Evolutionary conservation across 2,888 invertebrate species (phyloP), one percentile per base, ranked within the genome.

Genomic region (Hedychridium roseum): DNA sequence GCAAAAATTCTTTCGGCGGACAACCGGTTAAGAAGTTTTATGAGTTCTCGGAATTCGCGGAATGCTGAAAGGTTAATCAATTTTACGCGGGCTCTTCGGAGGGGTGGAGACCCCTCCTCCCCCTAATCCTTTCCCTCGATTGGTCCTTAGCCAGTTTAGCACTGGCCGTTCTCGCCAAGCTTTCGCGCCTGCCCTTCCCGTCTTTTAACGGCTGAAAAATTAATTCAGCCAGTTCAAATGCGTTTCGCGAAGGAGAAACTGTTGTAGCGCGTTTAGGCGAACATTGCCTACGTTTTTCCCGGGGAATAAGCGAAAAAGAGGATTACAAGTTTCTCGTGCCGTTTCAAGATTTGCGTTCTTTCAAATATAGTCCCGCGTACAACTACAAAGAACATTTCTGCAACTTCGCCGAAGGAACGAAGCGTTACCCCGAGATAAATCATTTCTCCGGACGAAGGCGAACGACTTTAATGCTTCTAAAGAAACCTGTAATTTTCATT

Each of bases 41-140:
- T 61, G 60, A 69, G 61, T 60, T 60, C 30, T 28, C 37, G 49
- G 48, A 50, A 53, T 62, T 53, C 39, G 31, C 27, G 52, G 54
- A 64, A 61, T 56, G 54, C 42, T 44, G 63, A 60, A 59, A 60
- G 61, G 64, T 68, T 66, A 65, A 66, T 73, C 69, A 71, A 63
- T 70, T 68, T 64, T 54, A 46, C 59, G 53, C 51, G 44, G 3
- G 12, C 11, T 18, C 39, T 18, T 30, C 39, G 57, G 47, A 23
- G 16, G 21, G 20, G 31, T 23, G 28, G 28, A 46, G 15, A n/a
- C 16, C 18, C 32, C 16, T 6, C 14, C 17, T 16, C n/a, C n/a
- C 32, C 32, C 11, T 4, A 15, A 6, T 16, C n/a, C 32, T 11
- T 16, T 11, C 4, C 5, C n/a, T n/a, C 32, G 2, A 6, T 15